These are phyloP conservation scores for Solea solea DNA, from an alignment of 2,113 vertebrate genomes.

Conservation along the genomic window DNA sequence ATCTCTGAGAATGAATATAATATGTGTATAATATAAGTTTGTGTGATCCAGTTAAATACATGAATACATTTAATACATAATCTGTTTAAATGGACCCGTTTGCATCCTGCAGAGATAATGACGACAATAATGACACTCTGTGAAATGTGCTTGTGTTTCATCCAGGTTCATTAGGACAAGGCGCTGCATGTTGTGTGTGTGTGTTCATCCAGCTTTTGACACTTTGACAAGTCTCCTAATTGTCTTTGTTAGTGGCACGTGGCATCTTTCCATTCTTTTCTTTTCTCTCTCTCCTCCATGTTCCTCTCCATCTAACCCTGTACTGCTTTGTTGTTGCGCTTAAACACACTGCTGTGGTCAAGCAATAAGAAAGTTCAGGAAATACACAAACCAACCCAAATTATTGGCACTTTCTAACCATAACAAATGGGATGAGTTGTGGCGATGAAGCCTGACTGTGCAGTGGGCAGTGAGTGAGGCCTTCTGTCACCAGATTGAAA, in stretches of 20 bases:
- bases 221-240: slow-evolving; percentile 41
- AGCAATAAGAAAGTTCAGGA: neutral
- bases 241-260: slow-evolving; percentile 16
- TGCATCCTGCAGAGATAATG: neutral
- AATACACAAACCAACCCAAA: neutral
- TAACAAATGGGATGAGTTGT: slow-evolving; percentile 10
- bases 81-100: neutral
- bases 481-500: slow-evolving; percentile 36
- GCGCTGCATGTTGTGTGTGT: slow-evolving; percentile 20
- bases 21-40: too few species aligned
- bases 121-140: neutral
- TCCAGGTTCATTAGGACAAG: slow-evolving; percentile 13
- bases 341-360: slow-evolving; percentile 8
- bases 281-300: neutral
- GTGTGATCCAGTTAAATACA: too few species aligned
- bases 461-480: neutral
- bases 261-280: neutral
- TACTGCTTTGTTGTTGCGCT: neutral
- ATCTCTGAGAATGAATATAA: too few species aligned
- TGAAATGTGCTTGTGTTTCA: slow-evolving; percentile 14
- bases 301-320: neutral
- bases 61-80: too few species aligned
- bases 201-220: slow-evolving; percentile 8
- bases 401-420: neutral
- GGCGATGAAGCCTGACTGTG: neutral